Percentiles rank a stretch among this genome's conserved stretches.
Evolutionary conservation across 2,113 vertebrate genomes (phyloP).

Genomic region (Lanius ludovicianus): DNA sequence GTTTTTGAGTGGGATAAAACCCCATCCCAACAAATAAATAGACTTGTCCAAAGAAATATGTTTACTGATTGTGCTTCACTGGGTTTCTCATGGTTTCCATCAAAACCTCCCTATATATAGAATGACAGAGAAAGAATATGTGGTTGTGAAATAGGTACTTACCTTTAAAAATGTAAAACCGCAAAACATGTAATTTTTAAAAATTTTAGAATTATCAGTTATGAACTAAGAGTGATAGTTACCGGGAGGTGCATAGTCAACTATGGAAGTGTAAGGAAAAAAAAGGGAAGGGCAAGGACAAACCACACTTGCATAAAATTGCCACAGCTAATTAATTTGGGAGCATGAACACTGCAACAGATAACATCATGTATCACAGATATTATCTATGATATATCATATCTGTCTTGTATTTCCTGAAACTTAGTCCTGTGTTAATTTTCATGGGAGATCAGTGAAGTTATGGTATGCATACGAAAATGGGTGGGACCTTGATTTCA

Average conservation of each 20-base stretch:
- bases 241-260: background rate
- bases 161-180: background rate
- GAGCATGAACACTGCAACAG: background rate
- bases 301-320: background rate
- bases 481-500: slow-evolving; percentile 26
- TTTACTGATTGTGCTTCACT: background rate
- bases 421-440: background rate
- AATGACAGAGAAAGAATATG: background rate
- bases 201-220: background rate
- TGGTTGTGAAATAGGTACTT: background rate
- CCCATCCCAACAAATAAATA: background rate
- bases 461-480: background rate
- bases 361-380: background rate
- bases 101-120: background rate
- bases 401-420: background rate
- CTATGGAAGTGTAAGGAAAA: background rate
- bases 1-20: background rate
- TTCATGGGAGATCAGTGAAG: background rate
- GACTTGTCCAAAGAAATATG: background rate
- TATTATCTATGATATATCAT: background rate
- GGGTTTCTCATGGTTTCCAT: background rate
- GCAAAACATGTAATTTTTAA: background rate
- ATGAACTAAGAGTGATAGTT: background rate
- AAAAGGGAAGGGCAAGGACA: background rate
- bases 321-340: background rate